Conservation (phyloP, 2,888 invertebrate genomes). For the Seira ritae region DNA sequence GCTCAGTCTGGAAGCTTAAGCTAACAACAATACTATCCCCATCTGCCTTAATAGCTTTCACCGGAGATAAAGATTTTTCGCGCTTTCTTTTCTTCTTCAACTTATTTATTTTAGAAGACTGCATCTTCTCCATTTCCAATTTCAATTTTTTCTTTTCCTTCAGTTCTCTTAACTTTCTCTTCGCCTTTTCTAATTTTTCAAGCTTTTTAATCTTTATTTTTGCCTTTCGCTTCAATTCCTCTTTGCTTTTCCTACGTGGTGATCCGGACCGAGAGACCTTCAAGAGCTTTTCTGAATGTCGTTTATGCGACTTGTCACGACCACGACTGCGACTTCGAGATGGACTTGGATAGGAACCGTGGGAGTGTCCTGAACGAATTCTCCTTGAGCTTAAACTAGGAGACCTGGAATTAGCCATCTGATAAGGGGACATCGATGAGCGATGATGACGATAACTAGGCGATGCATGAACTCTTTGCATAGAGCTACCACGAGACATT, state of each 20-base stretch:
- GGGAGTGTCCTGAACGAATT: slow-evolving; percentile 32
- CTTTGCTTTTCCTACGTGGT: slow-evolving; percentile 14
- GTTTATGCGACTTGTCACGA: not conserved
- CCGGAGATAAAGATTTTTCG: slow-evolving; percentile 80
- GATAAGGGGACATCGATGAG: slow-evolving; percentile 17
- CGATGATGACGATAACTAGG: slow-evolving; percentile 7
- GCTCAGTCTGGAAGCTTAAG: slow-evolving; percentile 88
- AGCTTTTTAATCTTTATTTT: not conserved
- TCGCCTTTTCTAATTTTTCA: slow-evolving; percentile 17
- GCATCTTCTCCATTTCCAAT: slow-evolving; percentile 40
- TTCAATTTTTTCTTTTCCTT: slow-evolving; percentile 62
- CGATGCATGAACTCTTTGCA: slow-evolving; percentile 2
- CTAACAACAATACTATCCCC: slow-evolving; percentile 95
- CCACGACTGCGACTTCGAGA: not conserved
- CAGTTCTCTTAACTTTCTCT: slow-evolving; percentile 37
- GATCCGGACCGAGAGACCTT: not conserved
- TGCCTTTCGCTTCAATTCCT: not conserved
- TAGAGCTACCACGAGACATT: slow-evolving; percentile 38
- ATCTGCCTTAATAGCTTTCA: slow-evolving; percentile 94
- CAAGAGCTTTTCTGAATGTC: not conserved
- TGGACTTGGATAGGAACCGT: not conserved
- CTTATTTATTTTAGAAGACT: slow-evolving; percentile 52
- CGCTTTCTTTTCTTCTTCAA: slow-evolving; percentile 72
- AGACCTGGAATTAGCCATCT: slow-evolving; percentile 32
- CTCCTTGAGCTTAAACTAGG: slow-evolving; percentile 39